A percentile compares a stretch with the other conserved stretches of the same genome.
These are phyloP conservation scores for Podiceps cristatus DNA, from an alignment of 2,113 vertebrate species.

Conservation along the genomic window DNA sequence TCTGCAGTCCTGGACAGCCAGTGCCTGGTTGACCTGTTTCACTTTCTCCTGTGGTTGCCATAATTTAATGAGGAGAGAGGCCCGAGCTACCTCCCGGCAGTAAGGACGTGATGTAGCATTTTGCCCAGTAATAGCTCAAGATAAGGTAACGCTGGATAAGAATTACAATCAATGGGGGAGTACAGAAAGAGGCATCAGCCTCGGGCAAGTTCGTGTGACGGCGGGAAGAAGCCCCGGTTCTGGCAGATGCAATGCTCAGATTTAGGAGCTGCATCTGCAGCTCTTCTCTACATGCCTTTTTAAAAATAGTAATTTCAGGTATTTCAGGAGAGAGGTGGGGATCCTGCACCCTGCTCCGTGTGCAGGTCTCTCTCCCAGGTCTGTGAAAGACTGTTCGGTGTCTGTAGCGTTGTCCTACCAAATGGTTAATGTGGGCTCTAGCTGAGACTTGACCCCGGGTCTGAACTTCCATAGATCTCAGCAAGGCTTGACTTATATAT, in stretches of 20 bases:
- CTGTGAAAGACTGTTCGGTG: too few relatives aligned
- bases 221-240: background rate
- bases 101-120: background rate
- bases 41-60: background rate
- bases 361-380: background rate
- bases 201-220: background rate
- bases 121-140: background rate
- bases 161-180: background rate
- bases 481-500: background rate
- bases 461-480: background rate
- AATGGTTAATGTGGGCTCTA: background rate
- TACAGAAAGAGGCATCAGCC: background rate
- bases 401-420: background rate
- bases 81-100: background rate
- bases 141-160: background rate
- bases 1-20: background rate
- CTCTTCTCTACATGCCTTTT: background rate
- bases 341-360: background rate
- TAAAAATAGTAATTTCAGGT: background rate
- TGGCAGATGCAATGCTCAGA: background rate
- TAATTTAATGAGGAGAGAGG: conserved; percentile 1
- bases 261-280: background rate
- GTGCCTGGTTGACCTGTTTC: background rate
- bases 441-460: background rate
- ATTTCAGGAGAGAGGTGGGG: background rate